Percentiles rank a stretch among this genome's conserved stretches.
phyloP scores from a whole-genome alignment of 2,888 invertebrate species.

The Cantharis rufa region DNA sequence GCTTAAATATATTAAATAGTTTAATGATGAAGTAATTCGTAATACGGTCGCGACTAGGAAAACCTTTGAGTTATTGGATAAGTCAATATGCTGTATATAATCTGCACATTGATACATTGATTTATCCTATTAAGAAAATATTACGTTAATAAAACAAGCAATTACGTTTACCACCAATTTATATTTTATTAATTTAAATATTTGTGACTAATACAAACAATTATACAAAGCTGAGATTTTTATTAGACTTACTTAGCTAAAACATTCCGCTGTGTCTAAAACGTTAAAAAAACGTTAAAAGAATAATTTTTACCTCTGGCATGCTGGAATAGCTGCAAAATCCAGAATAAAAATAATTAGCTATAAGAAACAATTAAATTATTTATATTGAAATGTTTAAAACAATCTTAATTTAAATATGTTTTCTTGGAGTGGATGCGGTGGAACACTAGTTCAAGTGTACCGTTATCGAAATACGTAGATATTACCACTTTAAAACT shows the following conservation, averaged over 20 bases:
- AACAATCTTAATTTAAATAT: background rate
- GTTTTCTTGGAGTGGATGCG: background rate
- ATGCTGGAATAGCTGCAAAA: too few relatives aligned
- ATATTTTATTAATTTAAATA: background rate
- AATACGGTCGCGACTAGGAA: background rate
- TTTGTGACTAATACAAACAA: background rate
- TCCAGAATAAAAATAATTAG: too few relatives aligned
- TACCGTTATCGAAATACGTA: too few relatives aligned
- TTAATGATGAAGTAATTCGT: background rate
- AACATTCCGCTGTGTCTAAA: too few relatives aligned
- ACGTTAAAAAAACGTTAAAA: too few relatives aligned
- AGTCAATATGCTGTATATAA: background rate
- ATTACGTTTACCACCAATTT: background rate
- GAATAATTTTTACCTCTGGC: too few relatives aligned
- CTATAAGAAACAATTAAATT: too few relatives aligned
- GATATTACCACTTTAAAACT: too few relatives aligned
- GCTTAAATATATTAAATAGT: conserved; percentile 1
- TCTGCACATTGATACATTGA: background rate
- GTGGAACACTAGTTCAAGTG: too few relatives aligned
- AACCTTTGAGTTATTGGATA: background rate
- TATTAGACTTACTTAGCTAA: too few relatives aligned
- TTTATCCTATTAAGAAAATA: background rate
- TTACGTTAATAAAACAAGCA: background rate
- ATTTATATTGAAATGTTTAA: too few relatives aligned
- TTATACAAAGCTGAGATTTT: background rate